These are phyloP conservation scores for Anarhynchus alexandrinus DNA, from an alignment of 2,113 vertebrate genomes.

Conservation along the genomic window DNA sequence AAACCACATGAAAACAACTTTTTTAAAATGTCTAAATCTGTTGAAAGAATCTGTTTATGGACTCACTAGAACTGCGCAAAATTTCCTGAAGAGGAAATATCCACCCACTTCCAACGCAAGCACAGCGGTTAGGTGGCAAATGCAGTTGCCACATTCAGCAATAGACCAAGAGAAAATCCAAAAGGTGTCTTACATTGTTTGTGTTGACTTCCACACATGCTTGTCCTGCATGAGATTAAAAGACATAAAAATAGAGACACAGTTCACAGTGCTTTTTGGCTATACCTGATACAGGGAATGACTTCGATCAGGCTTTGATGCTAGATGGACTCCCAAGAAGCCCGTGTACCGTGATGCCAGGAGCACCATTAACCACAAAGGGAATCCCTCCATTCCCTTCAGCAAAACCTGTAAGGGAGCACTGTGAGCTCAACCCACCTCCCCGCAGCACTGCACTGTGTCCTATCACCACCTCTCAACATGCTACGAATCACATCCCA, in stretches of 20 bases:
- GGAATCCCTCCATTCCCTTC: background rate
- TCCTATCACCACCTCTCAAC: background rate
- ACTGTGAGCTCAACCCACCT: background rate
- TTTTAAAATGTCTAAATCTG: background rate
- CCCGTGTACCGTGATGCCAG: background rate
- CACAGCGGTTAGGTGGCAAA: fast-evolving
- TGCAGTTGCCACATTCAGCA: background rate
- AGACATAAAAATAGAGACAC: background rate
- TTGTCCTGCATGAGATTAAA: background rate
- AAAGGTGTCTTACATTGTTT: background rate
- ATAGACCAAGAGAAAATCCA: background rate
- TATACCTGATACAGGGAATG: background rate
- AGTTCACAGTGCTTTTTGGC: background rate
- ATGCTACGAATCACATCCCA: background rate
- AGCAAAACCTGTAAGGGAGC: background rate
- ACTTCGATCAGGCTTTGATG: background rate
- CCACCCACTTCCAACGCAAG: background rate
- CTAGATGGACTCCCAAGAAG: background rate
- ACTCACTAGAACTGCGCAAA: background rate
- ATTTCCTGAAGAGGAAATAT: background rate
- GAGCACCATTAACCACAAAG: background rate
- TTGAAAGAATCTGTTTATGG: background rate
- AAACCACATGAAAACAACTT: background rate
- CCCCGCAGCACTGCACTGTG: background rate
- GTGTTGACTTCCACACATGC: background rate